Evolutionary conservation across 2,113 vertebrate genomes (phyloP).

Genomic region (Heteronetta atricapilla): DNA sequence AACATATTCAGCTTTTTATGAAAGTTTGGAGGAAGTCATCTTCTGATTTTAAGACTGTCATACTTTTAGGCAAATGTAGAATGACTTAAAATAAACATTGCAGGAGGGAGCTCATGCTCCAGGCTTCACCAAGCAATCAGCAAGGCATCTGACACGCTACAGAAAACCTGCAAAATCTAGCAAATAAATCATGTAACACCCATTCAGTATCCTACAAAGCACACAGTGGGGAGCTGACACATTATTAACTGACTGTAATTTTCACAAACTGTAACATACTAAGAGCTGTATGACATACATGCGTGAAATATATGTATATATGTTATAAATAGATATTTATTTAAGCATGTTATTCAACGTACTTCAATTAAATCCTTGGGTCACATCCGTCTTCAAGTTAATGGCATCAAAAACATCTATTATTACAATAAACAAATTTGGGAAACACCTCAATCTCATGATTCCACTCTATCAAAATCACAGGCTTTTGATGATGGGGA

Average conservation of each 20-base stretch:
- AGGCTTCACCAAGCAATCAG: conserved; percentile 62
- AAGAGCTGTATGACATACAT: conserved; percentile 28
- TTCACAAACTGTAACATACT: conserved; percentile 39
- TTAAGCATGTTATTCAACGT: neutral
- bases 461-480: neutral
- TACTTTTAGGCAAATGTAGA: conserved; percentile 41
- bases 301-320: conserved; percentile 23
- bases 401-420: neutral
- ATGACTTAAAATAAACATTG: conserved; percentile 57
- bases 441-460: neutral
- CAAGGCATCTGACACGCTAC: conserved; percentile 50
- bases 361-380: neutral
- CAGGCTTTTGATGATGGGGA: neutral
- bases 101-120: conserved; percentile 51
- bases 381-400: neutral
- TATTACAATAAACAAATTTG: neutral
- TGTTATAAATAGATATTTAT: neutral
- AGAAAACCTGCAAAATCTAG: conserved; percentile 58
- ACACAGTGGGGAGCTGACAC: conserved; percentile 37
- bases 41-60: conserved; percentile 21
- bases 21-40: neutral
- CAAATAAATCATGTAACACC: conserved; percentile 61
- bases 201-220: conserved; percentile 52
- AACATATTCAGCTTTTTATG: neutral
- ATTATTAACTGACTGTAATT: conserved; percentile 61